Evolutionary conservation across 2,888 invertebrate genomes (phyloP), one percentile per base, ranked within the genome.

Genomic region (Ctenicera cuprea): DNA sequence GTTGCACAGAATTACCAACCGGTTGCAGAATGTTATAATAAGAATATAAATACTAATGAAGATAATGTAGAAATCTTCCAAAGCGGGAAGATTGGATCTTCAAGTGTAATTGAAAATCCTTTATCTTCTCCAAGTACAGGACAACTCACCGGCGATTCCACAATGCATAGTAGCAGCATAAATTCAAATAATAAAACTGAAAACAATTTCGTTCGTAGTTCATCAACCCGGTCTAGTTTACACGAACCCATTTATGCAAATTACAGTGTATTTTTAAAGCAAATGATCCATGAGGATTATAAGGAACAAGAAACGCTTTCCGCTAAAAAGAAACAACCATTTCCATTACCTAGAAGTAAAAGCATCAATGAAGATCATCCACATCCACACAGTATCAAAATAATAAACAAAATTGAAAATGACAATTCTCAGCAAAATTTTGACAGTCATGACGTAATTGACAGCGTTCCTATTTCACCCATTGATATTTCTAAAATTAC

Each of bases 221-320:
- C 59, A 12, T 1, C 4, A 12, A 22, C n/a, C 45, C 11, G 22
- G 4, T 4, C n/a, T n/a, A 62, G 26, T 30, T 22, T 62, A 12
- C 20, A 75, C 54, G 78, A 76, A 61, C 78, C 78, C n/a, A 69
- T 78, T 62, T 78, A 78, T 64, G 76, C 66, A 5, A 78, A 78
- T 54, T 68, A 74, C 52, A 68, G 62, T 18, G 16, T 20, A 1
- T 71, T 76, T 65, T 68, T 72, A n/a, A 18, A 74, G 41, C 48
- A 59, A 18, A 50, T 68, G 67, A 33, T 66, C 1, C 37, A 45
- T 22, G n/a, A 52, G 4, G 57, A 41, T 30, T 9, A 18, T 4
- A 38, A 62, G 26, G 38, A 66, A 20, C 2, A 26, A 11, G 16
- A 22, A n/a, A 12, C 5, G 12, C 9, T 5, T 3, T 11, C 3